Evolutionary conservation across 2,888 invertebrate genomes (phyloP).

Genomic region (Oscheius onirici): DNA sequence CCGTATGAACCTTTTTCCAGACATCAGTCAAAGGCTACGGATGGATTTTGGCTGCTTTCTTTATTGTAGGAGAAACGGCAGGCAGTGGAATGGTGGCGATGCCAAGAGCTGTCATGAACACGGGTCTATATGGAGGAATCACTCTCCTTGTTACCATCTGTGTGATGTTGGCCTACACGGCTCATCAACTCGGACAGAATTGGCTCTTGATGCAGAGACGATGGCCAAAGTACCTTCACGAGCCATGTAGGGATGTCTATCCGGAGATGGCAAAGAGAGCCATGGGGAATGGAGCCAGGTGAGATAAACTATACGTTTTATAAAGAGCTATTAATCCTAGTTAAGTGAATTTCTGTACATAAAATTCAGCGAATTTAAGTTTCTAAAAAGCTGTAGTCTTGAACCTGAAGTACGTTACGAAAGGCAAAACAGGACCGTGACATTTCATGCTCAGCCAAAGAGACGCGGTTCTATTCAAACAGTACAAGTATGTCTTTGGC

Average conservation of each 20-base stretch:
- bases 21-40: constrained; percentile 12
- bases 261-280: constrained; percentile 47
- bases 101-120: constrained; percentile 38
- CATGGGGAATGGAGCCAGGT: constrained; percentile 38
- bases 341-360: too few species aligned
- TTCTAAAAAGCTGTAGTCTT: too few species aligned
- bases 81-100: constrained; percentile 48
- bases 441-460: too few species aligned
- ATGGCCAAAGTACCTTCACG: constrained; percentile 29
- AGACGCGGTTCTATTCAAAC: too few species aligned
- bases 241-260: constrained; percentile 46
- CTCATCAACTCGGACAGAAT: constrained; percentile 40
- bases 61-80: constrained; percentile 49
- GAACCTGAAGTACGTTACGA: too few species aligned
- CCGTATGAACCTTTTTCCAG: too few species aligned
- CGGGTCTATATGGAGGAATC: constrained; percentile 36
- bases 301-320: too few species aligned
- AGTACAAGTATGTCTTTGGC: too few species aligned
- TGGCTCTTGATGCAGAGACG: constrained; percentile 42
- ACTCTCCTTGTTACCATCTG: constrained; percentile 36
- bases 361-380: too few species aligned
- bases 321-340: too few species aligned
- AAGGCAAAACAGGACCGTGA: too few species aligned
- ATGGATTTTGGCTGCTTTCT: constrained; percentile 45
- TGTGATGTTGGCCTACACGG: constrained; percentile 41